phyloP scores from a whole-genome alignment of 1,140 invertebrate species.

The Drosophila hydei region DNA sequence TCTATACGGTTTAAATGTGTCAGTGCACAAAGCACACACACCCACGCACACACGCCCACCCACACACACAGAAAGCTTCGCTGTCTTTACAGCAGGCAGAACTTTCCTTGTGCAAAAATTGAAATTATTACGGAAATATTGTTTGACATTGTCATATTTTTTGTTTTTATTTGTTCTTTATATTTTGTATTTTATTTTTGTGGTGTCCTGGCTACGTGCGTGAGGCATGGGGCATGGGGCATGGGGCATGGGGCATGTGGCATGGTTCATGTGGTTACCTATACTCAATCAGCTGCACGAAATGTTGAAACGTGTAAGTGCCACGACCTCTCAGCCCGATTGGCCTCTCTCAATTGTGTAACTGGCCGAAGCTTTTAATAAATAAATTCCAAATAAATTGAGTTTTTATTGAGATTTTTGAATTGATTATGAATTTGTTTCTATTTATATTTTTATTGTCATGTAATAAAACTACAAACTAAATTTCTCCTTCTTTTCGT shows the following conservation, averaged over 20 bases:
- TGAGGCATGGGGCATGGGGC: conserved; percentile 20
- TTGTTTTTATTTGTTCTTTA: not conserved
- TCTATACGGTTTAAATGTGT: conserved; percentile 60
- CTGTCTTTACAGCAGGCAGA: conserved; percentile 8
- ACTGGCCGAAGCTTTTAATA: not conserved
- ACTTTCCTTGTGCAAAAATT: conserved; percentile 53
- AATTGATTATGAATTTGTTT: not conserved
- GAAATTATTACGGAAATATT: conserved; percentile 63
- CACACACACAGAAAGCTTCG: conserved; percentile 32
- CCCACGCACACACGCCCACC: not conserved
- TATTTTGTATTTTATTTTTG: conserved; percentile 25
- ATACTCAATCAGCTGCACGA: conserved; percentile 56
- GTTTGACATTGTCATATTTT: conserved; percentile 41
- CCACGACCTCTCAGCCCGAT: conserved; percentile 26
- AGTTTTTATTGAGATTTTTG: too few relatives aligned
- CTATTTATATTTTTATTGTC: too few relatives aligned
- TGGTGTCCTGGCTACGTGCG: conserved; percentile 40
- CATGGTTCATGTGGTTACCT: conserved; percentile 11
- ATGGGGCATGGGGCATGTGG: conserved; percentile 23
- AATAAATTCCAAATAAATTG: not conserved
- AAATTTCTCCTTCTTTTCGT: not conserved
- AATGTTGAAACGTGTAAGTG: conserved; percentile 34
- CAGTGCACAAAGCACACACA: conserved; percentile 35
- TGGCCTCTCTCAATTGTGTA: not conserved
- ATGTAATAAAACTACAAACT: too few relatives aligned